Conservation (phyloP, 2,113 vertebrate species). For the Hypanus sabinus region DNA sequence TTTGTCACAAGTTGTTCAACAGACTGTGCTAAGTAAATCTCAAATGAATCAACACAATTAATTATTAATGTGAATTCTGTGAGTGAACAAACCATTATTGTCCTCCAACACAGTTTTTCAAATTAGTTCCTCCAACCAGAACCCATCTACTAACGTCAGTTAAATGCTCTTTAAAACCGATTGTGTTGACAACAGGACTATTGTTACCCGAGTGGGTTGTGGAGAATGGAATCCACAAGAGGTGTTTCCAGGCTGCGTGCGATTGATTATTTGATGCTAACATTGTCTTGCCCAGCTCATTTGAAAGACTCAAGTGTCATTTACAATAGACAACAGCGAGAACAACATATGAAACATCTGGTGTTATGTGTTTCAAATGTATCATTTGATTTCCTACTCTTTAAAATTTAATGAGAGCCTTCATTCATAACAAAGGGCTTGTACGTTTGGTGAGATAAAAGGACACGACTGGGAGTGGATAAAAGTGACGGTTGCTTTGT, state of each 20-base stretch:
- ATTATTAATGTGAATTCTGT: too few relatives aligned
- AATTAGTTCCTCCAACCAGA: background rate
- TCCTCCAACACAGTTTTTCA: background rate
- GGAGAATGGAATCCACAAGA: background rate
- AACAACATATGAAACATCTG: background rate
- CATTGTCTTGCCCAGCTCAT: background rate
- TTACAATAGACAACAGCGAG: background rate
- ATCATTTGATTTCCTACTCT: background rate
- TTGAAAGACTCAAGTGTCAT: conserved; percentile 16
- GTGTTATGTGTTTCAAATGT: background rate
- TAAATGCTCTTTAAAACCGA: background rate
- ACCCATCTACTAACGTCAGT: background rate
- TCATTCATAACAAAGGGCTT: background rate
- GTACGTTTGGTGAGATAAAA: background rate
- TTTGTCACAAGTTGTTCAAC: background rate
- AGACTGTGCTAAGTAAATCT: background rate
- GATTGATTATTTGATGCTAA: background rate
- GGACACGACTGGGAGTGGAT: too few relatives aligned
- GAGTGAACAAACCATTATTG: background rate
- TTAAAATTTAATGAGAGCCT: background rate
- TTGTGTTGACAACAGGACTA: background rate
- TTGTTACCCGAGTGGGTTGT: background rate
- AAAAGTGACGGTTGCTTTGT: background rate
- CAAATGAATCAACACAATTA: background rate
- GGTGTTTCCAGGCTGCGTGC: too few relatives aligned